Percentiles rank a stretch among this genome's conserved stretches.
These are phyloP conservation scores for Ammospiza caudacuta DNA, from an alignment of 2,113 vertebrate genomes.

Conservation along the genomic window DNA sequence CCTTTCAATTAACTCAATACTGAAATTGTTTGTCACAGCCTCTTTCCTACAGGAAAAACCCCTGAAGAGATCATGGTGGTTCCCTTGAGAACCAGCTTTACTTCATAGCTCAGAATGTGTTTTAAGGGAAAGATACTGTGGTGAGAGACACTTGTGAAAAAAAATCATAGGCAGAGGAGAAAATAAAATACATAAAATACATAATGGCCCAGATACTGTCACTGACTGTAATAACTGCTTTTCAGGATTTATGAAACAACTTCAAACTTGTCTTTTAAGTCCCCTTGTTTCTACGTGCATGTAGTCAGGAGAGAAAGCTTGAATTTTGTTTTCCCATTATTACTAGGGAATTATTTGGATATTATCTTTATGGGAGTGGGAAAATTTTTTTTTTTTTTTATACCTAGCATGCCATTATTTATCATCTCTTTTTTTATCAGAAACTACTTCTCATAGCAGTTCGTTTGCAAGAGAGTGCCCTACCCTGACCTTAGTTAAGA, in stretches of 20 bases:
- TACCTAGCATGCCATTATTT: background rate
- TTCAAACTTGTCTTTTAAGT: background rate
- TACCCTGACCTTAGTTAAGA: background rate
- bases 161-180: background rate
- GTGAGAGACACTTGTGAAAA: background rate
- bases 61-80: background rate
- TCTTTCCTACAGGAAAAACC: background rate
- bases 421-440: background rate
- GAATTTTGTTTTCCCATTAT: background rate
- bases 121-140: background rate
- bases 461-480: background rate
- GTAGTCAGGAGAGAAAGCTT: background rate
- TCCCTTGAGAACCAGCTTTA: background rate
- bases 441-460: background rate
- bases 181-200: background rate
- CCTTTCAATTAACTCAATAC: background rate
- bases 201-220: background rate
- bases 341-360: background rate
- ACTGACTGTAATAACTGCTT: background rate
- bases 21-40: background rate
- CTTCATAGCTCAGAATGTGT: background rate
- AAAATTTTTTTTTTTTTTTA: background rate
- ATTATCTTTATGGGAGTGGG: background rate
- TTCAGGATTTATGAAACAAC: background rate
- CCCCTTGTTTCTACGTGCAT: background rate